Evolutionary conservation across 2,888 invertebrate genomes (phyloP).

Genomic region (Amphipyra tragopoginis): DNA sequence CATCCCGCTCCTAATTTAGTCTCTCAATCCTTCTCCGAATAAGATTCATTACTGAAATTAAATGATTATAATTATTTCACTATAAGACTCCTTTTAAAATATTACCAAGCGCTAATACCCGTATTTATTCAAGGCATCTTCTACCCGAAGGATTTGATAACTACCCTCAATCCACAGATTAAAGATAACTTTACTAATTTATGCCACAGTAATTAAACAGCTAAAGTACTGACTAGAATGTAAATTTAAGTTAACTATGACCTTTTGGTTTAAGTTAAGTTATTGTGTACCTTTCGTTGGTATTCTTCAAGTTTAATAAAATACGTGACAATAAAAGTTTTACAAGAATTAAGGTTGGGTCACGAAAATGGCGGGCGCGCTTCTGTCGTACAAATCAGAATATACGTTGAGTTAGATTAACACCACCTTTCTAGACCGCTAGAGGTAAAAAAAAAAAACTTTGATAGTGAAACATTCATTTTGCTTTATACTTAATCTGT

Average conservation of each 20-base stretch:
- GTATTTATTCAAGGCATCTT: background rate
- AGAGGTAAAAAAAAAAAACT: no score
- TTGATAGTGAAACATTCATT: no score
- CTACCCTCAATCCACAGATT: constrained; percentile 8
- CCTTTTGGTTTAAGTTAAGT: constrained; percentile 9
- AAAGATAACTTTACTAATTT: constrained; percentile 27
- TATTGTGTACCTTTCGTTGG: constrained; percentile 14
- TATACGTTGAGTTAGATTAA: no score
- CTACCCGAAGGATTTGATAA: constrained; percentile 1
- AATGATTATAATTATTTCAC: no score
- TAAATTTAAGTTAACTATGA: constrained; percentile 32
- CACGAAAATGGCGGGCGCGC: constrained; percentile 10
- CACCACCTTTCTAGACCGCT: no score
- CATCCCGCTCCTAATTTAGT: no score
- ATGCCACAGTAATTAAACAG: constrained; percentile 39
- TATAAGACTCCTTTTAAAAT: background rate
- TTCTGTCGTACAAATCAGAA: no score
- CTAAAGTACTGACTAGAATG: constrained; percentile 14
- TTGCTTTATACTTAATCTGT: no score
- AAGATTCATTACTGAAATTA: no score
- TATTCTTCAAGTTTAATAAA: constrained; percentile 60
- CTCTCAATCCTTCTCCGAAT: no score
- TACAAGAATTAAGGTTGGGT: constrained; percentile 39
- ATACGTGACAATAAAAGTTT: constrained; percentile 65
- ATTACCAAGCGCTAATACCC: background rate